Conservation (phyloP, 2,888 invertebrate genomes). For the Drosophila kokeensis region DNA sequence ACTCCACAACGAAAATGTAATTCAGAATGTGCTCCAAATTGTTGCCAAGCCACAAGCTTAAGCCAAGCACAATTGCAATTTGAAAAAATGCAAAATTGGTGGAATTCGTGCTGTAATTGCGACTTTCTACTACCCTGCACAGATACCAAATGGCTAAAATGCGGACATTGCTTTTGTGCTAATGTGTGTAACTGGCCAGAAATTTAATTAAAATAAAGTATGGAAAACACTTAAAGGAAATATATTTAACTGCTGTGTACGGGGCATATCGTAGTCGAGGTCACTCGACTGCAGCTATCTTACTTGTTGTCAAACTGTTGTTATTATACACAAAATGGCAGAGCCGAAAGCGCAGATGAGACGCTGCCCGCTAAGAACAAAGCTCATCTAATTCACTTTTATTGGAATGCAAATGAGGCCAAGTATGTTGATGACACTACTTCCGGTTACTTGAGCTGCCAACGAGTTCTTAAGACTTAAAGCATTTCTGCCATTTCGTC, state of each 20-base stretch:
- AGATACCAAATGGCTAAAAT: not conserved
- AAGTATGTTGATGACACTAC: constrained; percentile 9
- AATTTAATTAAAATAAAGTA: not conserved
- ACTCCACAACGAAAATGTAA: not conserved
- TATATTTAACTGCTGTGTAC: not conserved
- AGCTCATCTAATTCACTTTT: constrained; percentile 41
- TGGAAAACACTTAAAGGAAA: accelerated
- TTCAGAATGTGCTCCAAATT: constrained; percentile 13
- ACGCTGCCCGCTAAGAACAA: constrained; percentile 6
- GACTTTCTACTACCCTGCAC: not conserved
- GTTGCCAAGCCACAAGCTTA: constrained; percentile 6
- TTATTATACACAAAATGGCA: constrained; percentile 21
- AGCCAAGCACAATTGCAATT: not conserved
- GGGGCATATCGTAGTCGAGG: not conserved
- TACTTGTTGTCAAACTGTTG: not conserved
- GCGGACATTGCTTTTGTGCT: not conserved
- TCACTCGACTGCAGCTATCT: not conserved
- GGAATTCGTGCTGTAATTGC: not conserved
- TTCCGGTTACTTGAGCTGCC: constrained; percentile 10
- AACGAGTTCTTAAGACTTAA: not conserved
- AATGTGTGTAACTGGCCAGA: not conserved
- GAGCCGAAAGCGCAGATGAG: not conserved
- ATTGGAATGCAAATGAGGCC: constrained; percentile 59
- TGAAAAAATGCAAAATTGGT: not conserved
- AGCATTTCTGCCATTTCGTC: constrained; percentile 2